These are phyloP conservation scores for Verasper variegatus DNA, from an alignment of 2,113 vertebrate species.

Conservation along the genomic window DNA sequence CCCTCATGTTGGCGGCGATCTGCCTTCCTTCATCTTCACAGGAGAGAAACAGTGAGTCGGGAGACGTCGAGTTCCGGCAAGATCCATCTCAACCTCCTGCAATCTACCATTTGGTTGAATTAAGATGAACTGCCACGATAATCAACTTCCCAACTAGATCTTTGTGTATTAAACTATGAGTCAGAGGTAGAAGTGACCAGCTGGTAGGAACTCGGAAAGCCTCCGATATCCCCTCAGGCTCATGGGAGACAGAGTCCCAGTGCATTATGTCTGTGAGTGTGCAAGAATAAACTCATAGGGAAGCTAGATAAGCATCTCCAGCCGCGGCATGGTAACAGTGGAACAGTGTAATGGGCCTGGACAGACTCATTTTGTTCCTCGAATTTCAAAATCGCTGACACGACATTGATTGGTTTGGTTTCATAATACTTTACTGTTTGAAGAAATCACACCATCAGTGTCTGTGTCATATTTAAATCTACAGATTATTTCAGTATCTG, in stretches of 20 bases:
- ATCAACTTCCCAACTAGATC: conserved; percentile 27
- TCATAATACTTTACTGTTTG: background rate
- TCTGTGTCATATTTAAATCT: background rate
- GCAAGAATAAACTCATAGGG: conserved; percentile 45
- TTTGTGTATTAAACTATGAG: conserved; percentile 45
- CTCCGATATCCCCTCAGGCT: conserved; percentile 29
- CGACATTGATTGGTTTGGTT: background rate
- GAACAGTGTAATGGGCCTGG: conserved; percentile 34
- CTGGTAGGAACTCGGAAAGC: conserved; percentile 47
- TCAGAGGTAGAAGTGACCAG: conserved; percentile 51
- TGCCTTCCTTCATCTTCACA: conserved; percentile 89
- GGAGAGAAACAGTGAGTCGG: background rate
- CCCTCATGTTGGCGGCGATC: conserved; percentile 96
- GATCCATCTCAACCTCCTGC: background rate
- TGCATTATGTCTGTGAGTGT: conserved; percentile 42
- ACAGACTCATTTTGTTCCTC: conserved; percentile 16
- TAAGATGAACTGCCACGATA: conserved; percentile 40
- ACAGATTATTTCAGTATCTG: background rate
- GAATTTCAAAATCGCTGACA: background rate
- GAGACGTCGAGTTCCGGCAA: background rate
- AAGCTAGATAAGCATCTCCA: conserved; percentile 72
- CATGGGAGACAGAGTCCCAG: conserved; percentile 38
- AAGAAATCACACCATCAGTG: too few relatives aligned
- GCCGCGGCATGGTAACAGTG: conserved; percentile 30
- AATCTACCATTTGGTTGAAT: conserved; percentile 23